Evolutionary conservation across 2,113 vertebrate species (phyloP), one percentile per base, ranked within the genome.

Genomic region (Cyanoramphus novaezelandiae): DNA sequence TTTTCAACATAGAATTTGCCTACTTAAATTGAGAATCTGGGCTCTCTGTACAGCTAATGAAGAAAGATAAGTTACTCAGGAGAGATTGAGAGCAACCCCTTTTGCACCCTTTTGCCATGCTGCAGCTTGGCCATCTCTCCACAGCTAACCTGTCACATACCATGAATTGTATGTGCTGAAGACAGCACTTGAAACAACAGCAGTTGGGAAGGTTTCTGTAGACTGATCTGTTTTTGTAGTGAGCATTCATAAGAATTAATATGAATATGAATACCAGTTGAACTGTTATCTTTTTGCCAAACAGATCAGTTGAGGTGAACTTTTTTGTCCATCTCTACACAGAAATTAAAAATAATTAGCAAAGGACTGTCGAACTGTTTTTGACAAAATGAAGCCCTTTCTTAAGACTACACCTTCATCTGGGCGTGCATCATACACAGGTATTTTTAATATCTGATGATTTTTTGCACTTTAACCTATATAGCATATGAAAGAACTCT

Each of bases 291-390:
- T 53, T 82, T 20, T 60, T 80, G 39, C 37, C 44, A 52, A 57
- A 52, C 2, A 41, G 41, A 16, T 31, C 0, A 2, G 11, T 19
- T 0, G 0, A 55, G 18, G n/a, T 37, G 9, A 79, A 64, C 12
- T 5, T 0, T 62, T 92, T 65, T 90, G n/a, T 64, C 47, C 11
- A 44, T 50, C n/a, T 29, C 37, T 64, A 24, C 3, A 11, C 5
- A 53, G 29, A 82, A 80, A 46, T 59, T 46, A 35, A 75, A 84
- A 82, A 53, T 35, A 65, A n/a, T 67, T 70, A n/a, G 35, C 79
- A 46, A 44, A 71, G 49, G 28, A 69, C 6, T 43, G 17, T 44
- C 59, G 77, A 65, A 86, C 13, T 41, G 7, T n/a, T 69, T 65
- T 27, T 81, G 67, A 69, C 37, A 46, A 92, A 67, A 62, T 8